phyloP scores from a whole-genome alignment of 1,140 invertebrate genomes.

The Macrobrachium rosenbergii region DNA sequence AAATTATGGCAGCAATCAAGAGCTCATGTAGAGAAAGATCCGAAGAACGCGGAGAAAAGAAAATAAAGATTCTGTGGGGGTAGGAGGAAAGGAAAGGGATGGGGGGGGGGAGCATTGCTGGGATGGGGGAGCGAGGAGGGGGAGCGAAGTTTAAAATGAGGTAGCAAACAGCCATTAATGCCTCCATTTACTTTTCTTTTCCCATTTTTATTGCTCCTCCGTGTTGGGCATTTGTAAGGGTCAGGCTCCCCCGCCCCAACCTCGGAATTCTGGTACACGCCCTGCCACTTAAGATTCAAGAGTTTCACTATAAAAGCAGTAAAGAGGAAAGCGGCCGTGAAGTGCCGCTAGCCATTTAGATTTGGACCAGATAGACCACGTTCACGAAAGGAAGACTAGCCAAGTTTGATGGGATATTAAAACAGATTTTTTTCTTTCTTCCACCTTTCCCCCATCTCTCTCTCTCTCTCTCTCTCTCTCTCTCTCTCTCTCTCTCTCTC shows the following conservation, averaged over 20 bases:
- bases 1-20: too few species aligned
- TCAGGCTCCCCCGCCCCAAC: neutral
- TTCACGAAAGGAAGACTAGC: neutral
- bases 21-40: too few species aligned
- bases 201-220: constrained; percentile 1
- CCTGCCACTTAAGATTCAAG: constrained; percentile 53
- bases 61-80: too few species aligned
- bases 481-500: constrained; percentile 23
- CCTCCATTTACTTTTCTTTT: constrained; percentile 13
- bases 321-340: constrained; percentile 44
- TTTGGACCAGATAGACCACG: constrained; percentile 39
- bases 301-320: constrained; percentile 47
- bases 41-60: too few species aligned
- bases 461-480: constrained; percentile 30
- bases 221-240: neutral
- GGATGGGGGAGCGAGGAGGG: neutral
- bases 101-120: neutral
- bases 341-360: constrained; percentile 46
- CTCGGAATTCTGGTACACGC: constrained; percentile 43
- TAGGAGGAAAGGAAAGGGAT: neutral
- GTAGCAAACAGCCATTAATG: constrained; percentile 10
- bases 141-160: too few species aligned
- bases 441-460: neutral
- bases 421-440: neutral
- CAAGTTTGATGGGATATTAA: neutral